Evolutionary conservation across 2,113 vertebrate species (phyloP), one percentile per base, ranked within the genome.

Genomic region (Circaetus cinerascens): DNA sequence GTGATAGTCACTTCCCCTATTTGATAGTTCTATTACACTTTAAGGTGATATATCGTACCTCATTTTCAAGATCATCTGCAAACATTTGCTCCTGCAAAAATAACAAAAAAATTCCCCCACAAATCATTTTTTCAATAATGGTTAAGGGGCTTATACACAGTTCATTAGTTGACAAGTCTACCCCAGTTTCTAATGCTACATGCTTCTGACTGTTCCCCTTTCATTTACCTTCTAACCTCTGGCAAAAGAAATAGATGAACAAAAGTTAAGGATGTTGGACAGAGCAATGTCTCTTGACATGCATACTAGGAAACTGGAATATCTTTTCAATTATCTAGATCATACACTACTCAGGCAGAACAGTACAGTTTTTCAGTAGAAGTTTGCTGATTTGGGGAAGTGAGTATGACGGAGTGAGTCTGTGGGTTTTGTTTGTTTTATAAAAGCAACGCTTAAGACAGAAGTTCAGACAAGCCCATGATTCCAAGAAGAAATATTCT

Each of bases 31-130:
- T 73, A 26, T 9, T 6, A 18, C 56, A 32, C 64, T 88, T 93
- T 56, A 85, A 75, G 77, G 84, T 32, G 46, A 66, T 82, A 27
- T 45, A 51, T 64, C 97, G 2, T 97, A 99, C 99, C 99, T 99
- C 99, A 96, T 98, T 99, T 74, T 99, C 98, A 96, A 99, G 97
- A 95, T 98, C 99, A 96, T 99, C 99, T 74, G 98, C 97, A 38
- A 98, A 95, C 95, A 98, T 98, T 96, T 99, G 99, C 93, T 99
- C 99, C 99, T 99, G 95, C 66, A 98, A 92, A 96, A 88, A 64
- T 95, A 94, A 96, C 74, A 81, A 80, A 97, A 68, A 91, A 64
- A 18, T 15, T 7, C 81, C 88, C 94, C 71, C 63, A 26, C 59
- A n/a, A 79, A 94, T 78, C 0, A 83, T 57, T 72, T 87, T 57